These are phyloP conservation scores for Phlogophora meticulosa DNA, from an alignment of 2,888 invertebrate species.

Conservation along the genomic window DNA sequence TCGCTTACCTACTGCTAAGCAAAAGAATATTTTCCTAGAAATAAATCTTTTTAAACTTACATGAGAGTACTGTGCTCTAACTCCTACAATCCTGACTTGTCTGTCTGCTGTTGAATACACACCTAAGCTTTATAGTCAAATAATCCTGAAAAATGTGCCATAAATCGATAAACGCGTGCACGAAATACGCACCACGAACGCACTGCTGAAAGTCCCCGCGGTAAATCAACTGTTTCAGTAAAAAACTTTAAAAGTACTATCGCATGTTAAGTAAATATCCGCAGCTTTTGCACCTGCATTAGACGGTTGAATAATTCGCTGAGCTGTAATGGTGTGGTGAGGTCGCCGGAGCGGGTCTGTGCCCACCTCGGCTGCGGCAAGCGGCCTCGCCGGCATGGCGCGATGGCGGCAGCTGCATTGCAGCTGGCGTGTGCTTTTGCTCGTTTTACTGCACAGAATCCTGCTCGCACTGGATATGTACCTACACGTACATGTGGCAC, in stretches of 20 bases:
- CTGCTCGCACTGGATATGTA: slow-evolving; percentile 43
- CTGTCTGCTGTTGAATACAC: neutral
- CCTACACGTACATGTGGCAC: slow-evolving; percentile 26
- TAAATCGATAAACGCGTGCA: slow-evolving; percentile 6
- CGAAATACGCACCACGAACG: slow-evolving; percentile 17
- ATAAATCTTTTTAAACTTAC: neutral
- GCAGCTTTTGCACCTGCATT: slow-evolving; percentile 70
- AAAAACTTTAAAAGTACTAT: neutral
- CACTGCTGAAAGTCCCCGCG: neutral
- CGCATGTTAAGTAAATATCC: slow-evolving; percentile 16
- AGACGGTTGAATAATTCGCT: slow-evolving; percentile 79
- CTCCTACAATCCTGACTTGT: neutral
- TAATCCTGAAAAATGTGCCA: neutral
- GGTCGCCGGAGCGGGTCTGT: slow-evolving; percentile 59
- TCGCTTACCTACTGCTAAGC: neutral
- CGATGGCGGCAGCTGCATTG: slow-evolving; percentile 83
- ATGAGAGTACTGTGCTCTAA: neutral
- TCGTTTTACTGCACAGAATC: slow-evolving; percentile 82
- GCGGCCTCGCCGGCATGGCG: slow-evolving; percentile 63
- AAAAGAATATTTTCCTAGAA: slow-evolving; percentile 1
- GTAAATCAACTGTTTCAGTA: slow-evolving; percentile 11
- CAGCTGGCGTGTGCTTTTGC: slow-evolving; percentile 87
- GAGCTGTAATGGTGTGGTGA: slow-evolving; percentile 67
- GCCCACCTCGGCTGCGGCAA: slow-evolving; percentile 62
- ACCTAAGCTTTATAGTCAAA: neutral